Evolutionary conservation across 2,888 invertebrate species (phyloP).

Genomic region (Seira sanloemensis): DNA sequence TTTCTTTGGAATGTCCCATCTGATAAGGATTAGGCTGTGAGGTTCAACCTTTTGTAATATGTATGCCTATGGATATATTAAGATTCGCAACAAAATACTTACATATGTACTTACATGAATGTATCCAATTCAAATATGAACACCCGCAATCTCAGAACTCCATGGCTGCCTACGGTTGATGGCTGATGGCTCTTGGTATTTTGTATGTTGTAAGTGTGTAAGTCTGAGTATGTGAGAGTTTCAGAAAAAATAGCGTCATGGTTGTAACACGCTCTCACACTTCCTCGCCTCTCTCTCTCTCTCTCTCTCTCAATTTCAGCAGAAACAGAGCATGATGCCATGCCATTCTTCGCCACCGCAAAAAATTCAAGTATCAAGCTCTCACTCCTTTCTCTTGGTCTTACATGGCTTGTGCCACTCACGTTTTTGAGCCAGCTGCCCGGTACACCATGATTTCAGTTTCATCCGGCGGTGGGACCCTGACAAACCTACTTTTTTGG

Average conservation of each 20-base stretch:
- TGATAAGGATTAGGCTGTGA: too few species aligned
- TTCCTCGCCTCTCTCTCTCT: conserved; percentile 24
- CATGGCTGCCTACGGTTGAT: not conserved
- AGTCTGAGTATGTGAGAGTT: too few species aligned
- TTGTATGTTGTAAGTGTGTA: too few species aligned
- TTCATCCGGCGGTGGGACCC: not conserved
- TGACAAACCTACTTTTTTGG: too few species aligned
- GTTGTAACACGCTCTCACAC: conserved; percentile 19
- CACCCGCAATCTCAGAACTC: too few species aligned
- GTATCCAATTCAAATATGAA: too few species aligned
- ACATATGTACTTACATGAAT: too few species aligned
- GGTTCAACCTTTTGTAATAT: too few species aligned
- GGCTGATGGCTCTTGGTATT: not conserved
- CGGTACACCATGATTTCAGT: conserved; percentile 48
- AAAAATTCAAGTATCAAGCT: conserved; percentile 25
- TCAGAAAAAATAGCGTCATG: too few species aligned
- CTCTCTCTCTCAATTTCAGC: not conserved
- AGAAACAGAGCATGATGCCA: not conserved
- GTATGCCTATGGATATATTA: too few species aligned
- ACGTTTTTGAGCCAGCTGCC: conserved; percentile 37
- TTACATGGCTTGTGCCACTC: conserved; percentile 35
- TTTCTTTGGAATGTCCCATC: too few species aligned
- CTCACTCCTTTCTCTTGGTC: not conserved
- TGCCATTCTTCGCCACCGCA: not conserved
- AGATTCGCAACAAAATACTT: too few species aligned